Evolutionary conservation across 2,113 vertebrate genomes (phyloP), one percentile per base, ranked within the genome.

Genomic region (Rhinoderma darwinii): DNA sequence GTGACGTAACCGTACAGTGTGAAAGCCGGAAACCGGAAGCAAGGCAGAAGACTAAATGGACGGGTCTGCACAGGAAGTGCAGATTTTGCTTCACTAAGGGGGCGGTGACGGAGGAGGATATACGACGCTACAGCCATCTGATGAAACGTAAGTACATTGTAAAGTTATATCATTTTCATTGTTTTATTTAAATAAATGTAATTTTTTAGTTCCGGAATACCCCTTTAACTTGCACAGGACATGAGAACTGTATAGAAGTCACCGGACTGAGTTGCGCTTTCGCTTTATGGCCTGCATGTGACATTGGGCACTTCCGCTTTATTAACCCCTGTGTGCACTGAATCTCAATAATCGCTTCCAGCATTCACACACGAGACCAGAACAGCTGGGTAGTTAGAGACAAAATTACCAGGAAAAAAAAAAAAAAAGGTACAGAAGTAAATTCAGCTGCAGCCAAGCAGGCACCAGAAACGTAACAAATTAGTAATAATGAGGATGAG

Each of bases 401-500:
- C 61, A 25, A 80, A 51, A 86, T 86, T 59, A 59, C 50, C 51
- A 73, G 27, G 35, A 18, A 25, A 11, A 56, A 72, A 25, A 11
- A 56, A 72, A 39, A 56, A 47, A 18, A 59, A 74, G 76, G 79
- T 39, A 73, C 11, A 72, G 50, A 86, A 54, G 78, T 82, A 63
- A 82, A 39, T 82, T 20, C 50, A 82, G 70, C 77, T 74, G 51
- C 86, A 61, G 86, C 86, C 86, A 82, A 50, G 68, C 86, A 47
- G 68, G 78, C 78, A 82, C 86, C 68, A 82, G 78, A 50, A 77
- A 81, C 27, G 25, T 32, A 75, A 39, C 44, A 74, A 61, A 87
- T 87, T 75, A 75, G 86, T 75, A 87, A 63, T 87, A 87, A 87
- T 82, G 70, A 87, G 68, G 66, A 44, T 43, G 66, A 59, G 68